Evolutionary conservation across 2,797 vertebrate species (phyloP).

Genomic region (Myotis findleyi): DNA sequence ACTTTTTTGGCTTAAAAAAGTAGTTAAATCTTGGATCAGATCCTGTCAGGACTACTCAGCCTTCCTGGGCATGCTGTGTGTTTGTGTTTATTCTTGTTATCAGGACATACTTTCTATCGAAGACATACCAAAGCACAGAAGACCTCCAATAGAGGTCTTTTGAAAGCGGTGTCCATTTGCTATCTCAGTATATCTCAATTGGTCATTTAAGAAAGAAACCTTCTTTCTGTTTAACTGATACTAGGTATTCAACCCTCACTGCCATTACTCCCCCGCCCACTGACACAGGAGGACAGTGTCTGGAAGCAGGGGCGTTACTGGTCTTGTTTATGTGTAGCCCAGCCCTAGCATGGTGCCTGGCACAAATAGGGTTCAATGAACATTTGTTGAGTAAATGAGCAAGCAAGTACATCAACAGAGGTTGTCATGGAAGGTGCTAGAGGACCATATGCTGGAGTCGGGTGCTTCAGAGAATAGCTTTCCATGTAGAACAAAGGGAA

Average conservation of each 20-base stretch:
- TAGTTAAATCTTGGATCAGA: not conserved
- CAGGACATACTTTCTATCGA: conserved; percentile 6
- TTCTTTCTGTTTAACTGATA: not conserved
- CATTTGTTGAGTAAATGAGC: not conserved
- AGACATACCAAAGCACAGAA: conserved; percentile 29
- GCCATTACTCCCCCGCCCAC: not conserved
- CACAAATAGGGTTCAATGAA: not conserved
- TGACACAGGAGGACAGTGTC: not conserved
- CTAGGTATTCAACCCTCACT: not conserved
- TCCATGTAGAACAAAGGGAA: not conserved
- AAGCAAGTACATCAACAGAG: not conserved
- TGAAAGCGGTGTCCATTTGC: not conserved
- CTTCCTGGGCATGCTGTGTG: not conserved
- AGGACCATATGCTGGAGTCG: not conserved
- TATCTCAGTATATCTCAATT: not conserved
- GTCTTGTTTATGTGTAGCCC: not conserved
- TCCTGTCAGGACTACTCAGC: not conserved
- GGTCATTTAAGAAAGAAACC: not conserved
- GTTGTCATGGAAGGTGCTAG: not conserved
- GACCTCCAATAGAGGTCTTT: not conserved
- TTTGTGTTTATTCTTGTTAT: not conserved
- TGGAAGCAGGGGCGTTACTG: not conserved
- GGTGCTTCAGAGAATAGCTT: not conserved
- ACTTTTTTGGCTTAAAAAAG: conserved; percentile 26
- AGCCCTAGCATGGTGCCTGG: not conserved